phyloP scores from a whole-genome alignment of 2,113 vertebrate genomes.

The Nothocercus nigrocapillus region DNA sequence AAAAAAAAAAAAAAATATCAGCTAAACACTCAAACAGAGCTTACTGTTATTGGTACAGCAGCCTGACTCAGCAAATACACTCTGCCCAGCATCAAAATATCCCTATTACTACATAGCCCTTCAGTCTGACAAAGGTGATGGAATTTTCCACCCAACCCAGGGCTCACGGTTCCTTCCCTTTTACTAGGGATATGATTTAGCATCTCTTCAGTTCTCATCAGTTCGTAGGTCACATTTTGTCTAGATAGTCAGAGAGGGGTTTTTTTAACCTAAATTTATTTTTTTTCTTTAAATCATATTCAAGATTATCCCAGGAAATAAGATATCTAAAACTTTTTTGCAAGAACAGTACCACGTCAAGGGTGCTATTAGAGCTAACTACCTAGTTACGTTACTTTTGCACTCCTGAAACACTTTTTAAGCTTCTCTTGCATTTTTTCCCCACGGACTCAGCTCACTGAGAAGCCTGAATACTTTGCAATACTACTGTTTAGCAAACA shows the following conservation, averaged over 20 bases:
- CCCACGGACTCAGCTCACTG: neutral
- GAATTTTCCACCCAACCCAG: slow-evolving; percentile 22
- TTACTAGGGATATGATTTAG: neutral
- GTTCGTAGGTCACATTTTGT: neutral
- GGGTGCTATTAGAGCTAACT: neutral
- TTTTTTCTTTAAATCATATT: neutral
- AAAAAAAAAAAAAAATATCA: no score
- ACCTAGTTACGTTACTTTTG: neutral
- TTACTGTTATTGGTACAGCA: neutral
- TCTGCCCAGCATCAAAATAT: neutral
- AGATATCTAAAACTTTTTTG: neutral
- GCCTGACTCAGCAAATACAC: slow-evolving; percentile 5
- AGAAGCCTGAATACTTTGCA: neutral
- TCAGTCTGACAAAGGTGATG: neutral
- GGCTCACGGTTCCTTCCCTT: neutral
- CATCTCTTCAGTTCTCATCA: neutral
- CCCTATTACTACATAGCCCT: neutral
- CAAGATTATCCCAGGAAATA: neutral
- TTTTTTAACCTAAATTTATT: neutral
- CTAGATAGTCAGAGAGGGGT: neutral
- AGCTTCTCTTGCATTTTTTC: neutral
- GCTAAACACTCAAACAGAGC: neutral
- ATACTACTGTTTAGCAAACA: neutral
- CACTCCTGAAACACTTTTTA: neutral
- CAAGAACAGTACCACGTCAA: neutral